phyloP scores from a whole-genome alignment of 2,888 invertebrate species.

The Cecidostiba fungosa region DNA sequence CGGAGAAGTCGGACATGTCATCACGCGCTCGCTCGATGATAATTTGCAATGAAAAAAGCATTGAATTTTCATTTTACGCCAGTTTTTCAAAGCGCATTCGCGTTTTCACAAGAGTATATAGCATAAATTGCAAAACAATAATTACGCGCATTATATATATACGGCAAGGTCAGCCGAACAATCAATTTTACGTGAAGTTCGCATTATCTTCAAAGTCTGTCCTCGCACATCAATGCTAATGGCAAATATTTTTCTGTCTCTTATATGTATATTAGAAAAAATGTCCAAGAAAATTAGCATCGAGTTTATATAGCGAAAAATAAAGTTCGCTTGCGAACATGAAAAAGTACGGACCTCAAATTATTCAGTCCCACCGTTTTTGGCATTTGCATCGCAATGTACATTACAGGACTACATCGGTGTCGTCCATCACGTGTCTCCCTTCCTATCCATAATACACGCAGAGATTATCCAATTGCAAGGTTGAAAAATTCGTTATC shows the following conservation, averaged over 20 bases:
- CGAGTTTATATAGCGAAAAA: too few relatives aligned
- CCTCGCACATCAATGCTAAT: neutral
- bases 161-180: neutral
- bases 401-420: neutral
- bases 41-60: neutral
- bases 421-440: neutral
- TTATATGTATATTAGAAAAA: too few relatives aligned
- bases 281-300: too few relatives aligned
- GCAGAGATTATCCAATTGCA: slow-evolving; percentile 20
- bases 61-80: neutral
- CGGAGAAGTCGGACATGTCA: neutral
- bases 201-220: neutral
- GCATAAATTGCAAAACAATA: too few relatives aligned
- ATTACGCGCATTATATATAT: neutral
- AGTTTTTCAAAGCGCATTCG: neutral
- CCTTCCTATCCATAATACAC: neutral
- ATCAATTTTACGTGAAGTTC: neutral
- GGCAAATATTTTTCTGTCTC: too few relatives aligned
- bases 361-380: neutral
- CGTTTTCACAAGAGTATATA: too few relatives aligned
- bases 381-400: neutral
- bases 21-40: neutral
- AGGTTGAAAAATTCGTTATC: slow-evolving; percentile 8
- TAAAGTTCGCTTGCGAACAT: too few relatives aligned
- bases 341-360: neutral